Base-by-base conservation (phyloP, 1,140 invertebrate species). In the Yoshiicerus persimilis region DNA sequence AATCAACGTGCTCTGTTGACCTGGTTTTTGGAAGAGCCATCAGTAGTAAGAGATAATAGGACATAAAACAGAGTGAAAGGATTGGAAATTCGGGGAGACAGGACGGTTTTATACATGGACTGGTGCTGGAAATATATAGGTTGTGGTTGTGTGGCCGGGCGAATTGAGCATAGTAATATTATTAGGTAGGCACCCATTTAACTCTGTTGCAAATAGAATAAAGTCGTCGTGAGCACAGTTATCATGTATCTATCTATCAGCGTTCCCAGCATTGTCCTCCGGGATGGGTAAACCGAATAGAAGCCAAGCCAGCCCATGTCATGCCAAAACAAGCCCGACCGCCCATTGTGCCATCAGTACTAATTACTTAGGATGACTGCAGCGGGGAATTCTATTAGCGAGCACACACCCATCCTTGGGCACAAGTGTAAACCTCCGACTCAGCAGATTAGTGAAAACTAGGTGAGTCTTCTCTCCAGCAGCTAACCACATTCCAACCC, bases 321-420 rank as follows among this genome's bases (percentile, higher is more conserved):
- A 80, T 80, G 75, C 75, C 75, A 80, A 80, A 36, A 30, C 64
- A 70, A 30, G 64, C 64, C 75, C 30, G 75, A 32, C 75, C 75
- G 32, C 75, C 75, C 30, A 80, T 80, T 80, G 75, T 80, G 75
- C 75, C 75, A 80, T 80, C 30, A 80, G 34, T 80, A 80, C 75
- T 80, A 80, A 80, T 80, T 80, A 80, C 75, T 80, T 80, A 32
- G 75, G 75, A 38, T n/a, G 75, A 80, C 75, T 80, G 75, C 75
- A 80, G 75, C 34, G 75, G 36, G 75, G 32, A 80, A 80, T 80
- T 80, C 75, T 80, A 80, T 80, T 80, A 80, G 75, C 2, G 38
- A 32, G 32, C n/a, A 80, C 75, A 70, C 75, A 80, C 75, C 75
- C 75, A 80, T 80, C 20, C 75, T 80, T 34, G 30, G 32, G 75